phyloP scores from a whole-genome alignment of 2,797 vertebrate species.

The Enteromius radiatus region DNA sequence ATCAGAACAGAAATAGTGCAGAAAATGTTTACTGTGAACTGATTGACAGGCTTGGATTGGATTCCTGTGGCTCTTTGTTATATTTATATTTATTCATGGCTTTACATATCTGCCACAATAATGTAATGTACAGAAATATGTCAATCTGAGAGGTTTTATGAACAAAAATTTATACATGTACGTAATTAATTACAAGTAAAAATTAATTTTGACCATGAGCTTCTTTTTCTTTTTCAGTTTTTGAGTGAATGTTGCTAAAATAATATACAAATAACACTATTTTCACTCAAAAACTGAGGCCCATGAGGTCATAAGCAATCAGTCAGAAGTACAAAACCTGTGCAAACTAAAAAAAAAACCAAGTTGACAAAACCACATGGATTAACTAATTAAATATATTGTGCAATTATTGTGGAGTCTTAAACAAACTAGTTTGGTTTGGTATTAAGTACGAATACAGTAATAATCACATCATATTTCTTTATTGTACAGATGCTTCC shows the following conservation, averaged over 20 bases:
- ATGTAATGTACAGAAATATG: background rate
- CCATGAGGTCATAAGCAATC: background rate
- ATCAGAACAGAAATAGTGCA: background rate
- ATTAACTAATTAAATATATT: background rate
- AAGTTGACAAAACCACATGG: background rate
- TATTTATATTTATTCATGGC: background rate
- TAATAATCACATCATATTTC: background rate
- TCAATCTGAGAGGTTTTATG: background rate
- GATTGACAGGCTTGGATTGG: background rate
- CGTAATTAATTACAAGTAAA: background rate
- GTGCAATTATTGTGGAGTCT: background rate
- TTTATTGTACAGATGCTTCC: slow-evolving; percentile 24
- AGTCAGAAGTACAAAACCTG: background rate
- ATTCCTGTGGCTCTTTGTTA: background rate
- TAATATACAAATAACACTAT: background rate
- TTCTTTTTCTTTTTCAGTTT: background rate
- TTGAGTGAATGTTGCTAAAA: background rate
- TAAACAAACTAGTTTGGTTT: background rate
- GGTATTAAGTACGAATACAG: background rate
- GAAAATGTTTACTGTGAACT: background rate
- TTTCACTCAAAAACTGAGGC: background rate
- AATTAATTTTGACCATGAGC: background rate
- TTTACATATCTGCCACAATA: background rate
- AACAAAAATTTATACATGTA: background rate
- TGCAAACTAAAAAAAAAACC: background rate